Evolutionary conservation across 2,113 vertebrate genomes (phyloP), one percentile per base, ranked within the genome.

Genomic region (Ophiodon elongatus): DNA sequence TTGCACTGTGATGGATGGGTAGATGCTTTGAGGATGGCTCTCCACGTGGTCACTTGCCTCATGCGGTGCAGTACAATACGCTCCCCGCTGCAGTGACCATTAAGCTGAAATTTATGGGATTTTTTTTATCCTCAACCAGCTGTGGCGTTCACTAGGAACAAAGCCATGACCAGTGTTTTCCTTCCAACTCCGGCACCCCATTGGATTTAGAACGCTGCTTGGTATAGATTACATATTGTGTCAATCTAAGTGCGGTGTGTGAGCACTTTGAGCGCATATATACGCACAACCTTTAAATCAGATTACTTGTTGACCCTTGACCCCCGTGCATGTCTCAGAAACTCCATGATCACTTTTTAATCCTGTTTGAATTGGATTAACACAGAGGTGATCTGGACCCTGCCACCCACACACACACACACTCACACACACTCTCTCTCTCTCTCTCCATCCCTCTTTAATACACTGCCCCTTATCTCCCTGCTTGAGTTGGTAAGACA

Each of bases 341-440:
- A 75, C 62, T 67, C 47, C 73, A 68, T 86, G 87, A 93, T 93
- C 82, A 73, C 90, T 81, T 80, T 87, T 85, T 91, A 90, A 93
- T 91, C 88, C 86, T 80, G 79, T 92, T 86, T 89, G 85, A 15
- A n/a, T 63, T 84, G 82, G 82, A 88, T 90, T 85, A 89, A 75
- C 75, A 45, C 78, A 3, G 67, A 84, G 80, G 77, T 79, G 78
- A 88, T 87, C 66, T 64, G 82, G 77, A 78, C 76, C 79, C 57
- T 74, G 63, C 59, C 54, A 73, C 37, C 31, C 79, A 79, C 62
- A 11, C 63, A 59, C n/a, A 6, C 63, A 50, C 43, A 6, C 79
- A 79, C 60, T 11, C 63, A 59, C 21, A 10, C 63, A 41, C 43
- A 4, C 47, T 31, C 56, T 15, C n/a, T 33, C 57, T n/a, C 47